Percentiles rank a stretch among this genome's conserved stretches.
Conservation (phyloP, 1,140 invertebrate species). For the Sitodiplosis mosellana region DNA sequence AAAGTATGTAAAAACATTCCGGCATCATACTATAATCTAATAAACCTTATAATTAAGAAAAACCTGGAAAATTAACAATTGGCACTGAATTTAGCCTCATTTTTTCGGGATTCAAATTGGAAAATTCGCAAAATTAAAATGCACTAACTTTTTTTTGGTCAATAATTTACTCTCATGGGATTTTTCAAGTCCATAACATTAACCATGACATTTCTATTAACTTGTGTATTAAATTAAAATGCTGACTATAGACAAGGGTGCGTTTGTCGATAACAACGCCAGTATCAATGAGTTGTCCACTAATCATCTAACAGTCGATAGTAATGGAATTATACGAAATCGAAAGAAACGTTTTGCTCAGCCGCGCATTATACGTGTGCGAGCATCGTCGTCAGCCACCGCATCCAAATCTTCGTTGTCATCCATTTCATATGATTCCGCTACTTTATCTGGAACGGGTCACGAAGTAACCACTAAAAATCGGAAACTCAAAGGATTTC, state of each 20-base stretch:
- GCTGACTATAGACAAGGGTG: background rate
- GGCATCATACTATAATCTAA: too few relatives aligned
- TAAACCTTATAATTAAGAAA: too few relatives aligned
- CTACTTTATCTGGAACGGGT: too few relatives aligned
- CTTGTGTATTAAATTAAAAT: background rate
- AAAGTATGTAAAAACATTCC: slow-evolving; percentile 75
- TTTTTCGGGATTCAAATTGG: too few relatives aligned
- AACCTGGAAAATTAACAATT: too few relatives aligned
- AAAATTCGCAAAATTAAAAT: background rate
- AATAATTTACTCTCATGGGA: too few relatives aligned
- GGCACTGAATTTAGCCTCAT: too few relatives aligned
- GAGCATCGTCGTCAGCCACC: slow-evolving; percentile 16
- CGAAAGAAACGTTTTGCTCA: slow-evolving; percentile 23
- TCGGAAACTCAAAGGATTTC: slow-evolving; percentile 30
- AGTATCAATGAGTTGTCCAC: background rate
- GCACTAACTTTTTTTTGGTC: background rate
- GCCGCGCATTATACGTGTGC: slow-evolving; percentile 21
- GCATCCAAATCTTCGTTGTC: slow-evolving; percentile 7
- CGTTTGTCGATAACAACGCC: background rate
- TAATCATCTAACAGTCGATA: too few relatives aligned
- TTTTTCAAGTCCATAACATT: too few relatives aligned
- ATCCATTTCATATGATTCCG: background rate
- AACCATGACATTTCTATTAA: background rate
- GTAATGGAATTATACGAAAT: background rate
- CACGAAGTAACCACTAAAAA: slow-evolving; percentile 13